Evolutionary conservation across 2,113 vertebrate species (phyloP).

Genomic region (Oncorhynchus masou): DNA sequence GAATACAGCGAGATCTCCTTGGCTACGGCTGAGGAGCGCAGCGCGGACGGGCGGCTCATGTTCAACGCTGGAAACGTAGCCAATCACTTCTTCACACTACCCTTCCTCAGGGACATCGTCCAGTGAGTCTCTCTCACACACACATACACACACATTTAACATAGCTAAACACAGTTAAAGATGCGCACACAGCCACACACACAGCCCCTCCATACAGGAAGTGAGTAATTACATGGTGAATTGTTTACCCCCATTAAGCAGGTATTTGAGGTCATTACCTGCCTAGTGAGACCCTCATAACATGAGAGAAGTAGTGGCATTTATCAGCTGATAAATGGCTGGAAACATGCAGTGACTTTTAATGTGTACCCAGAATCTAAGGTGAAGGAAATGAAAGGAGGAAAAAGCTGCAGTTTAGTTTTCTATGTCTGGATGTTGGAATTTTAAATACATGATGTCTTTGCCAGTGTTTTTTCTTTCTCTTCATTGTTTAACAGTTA

Average conservation of each 20-base stretch:
- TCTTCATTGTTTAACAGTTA: slow-evolving; percentile 23
- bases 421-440: slow-evolving; percentile 15
- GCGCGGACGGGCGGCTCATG: slow-evolving; percentile 83
- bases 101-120: slow-evolving; percentile 88
- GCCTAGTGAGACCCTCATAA: neutral
- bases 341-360: neutral
- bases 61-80: slow-evolving; percentile 93
- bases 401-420: slow-evolving; percentile 32
- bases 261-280: neutral
- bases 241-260: neutral
- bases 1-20: slow-evolving; percentile 97
- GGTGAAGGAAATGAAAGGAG: slow-evolving; percentile 18
- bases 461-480: slow-evolving; percentile 24
- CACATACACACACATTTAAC: neutral
- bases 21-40: slow-evolving; percentile 84
- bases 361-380: slow-evolving; percentile 19
- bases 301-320: neutral
- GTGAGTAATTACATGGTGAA: neutral
- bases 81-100: slow-evolving; percentile 91
- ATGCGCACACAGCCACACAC: neutral
- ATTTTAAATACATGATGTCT: slow-evolving; percentile 43
- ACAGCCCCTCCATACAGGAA: neutral
- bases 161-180: neutral
- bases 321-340: neutral
- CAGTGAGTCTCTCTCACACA: slow-evolving; percentile 73